Evolutionary conservation across 2,113 vertebrate genomes (phyloP).

Genomic region (Oceanites oceanicus): DNA sequence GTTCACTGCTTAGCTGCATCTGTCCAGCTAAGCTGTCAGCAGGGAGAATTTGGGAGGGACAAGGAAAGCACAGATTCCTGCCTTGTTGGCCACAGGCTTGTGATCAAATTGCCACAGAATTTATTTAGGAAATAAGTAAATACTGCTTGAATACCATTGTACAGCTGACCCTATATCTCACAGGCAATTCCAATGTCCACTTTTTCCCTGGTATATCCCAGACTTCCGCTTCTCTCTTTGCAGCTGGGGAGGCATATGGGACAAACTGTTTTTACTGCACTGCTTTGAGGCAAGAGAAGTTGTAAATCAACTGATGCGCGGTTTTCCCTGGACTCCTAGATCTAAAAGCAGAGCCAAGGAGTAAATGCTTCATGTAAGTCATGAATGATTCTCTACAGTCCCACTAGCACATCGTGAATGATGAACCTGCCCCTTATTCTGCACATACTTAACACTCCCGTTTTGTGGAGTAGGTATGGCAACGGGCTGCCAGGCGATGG

Average conservation of each 20-base stretch:
- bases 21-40: not conserved
- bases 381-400: not conserved
- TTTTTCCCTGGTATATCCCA: not conserved
- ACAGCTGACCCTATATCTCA: not conserved
- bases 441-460: not conserved
- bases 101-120: not conserved
- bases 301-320: not conserved
- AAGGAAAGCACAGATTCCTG: not conserved
- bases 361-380: not conserved
- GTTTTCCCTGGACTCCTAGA: not conserved
- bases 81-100: not conserved
- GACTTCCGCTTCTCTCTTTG: not conserved
- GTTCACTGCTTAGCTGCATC: not conserved
- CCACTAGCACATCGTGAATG: not conserved
- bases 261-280: accelerated
- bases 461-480: not conserved
- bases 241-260: accelerated
- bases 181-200: not conserved
- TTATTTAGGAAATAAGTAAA: not conserved
- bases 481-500: not conserved
- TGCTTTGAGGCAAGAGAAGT: not conserved
- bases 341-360: not conserved
- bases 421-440: not conserved
- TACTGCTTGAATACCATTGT: not conserved
- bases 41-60: not conserved